Evolutionary conservation across 2,888 invertebrate species (phyloP).

Genomic region (Eupithecia abbreviata): DNA sequence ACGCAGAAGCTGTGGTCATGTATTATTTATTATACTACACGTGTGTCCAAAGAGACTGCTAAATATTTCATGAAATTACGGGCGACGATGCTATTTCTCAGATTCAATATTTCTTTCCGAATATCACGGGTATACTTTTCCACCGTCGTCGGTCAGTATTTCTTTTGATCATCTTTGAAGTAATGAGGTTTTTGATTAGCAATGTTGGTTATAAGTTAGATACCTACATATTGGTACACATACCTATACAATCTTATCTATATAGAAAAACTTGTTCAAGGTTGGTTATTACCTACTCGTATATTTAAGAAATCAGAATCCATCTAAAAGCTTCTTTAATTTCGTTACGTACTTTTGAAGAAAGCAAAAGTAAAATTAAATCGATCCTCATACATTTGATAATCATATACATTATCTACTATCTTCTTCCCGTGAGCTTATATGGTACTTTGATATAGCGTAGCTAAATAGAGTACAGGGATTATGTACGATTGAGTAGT

Average conservation of each 20-base stretch:
- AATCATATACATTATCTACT: no score
- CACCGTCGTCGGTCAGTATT: conserved; percentile 3
- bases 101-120: conserved; percentile 24
- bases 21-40: conserved; percentile 46
- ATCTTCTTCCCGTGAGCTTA: background rate
- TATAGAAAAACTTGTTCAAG: no score
- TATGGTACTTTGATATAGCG: background rate
- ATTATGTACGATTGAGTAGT: background rate
- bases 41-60: conserved; percentile 43
- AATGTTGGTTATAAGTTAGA: background rate
- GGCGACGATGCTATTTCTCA: conserved; percentile 15
- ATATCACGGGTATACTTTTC: conserved; percentile 10
- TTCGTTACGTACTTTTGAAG: background rate
- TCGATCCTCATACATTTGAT: no score
- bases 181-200: conserved; percentile 14
- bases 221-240: no score
- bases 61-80: conserved; percentile 54
- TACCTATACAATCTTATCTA: no score
- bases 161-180: conserved; percentile 14
- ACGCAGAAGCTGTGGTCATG: conserved; percentile 41
- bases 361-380: no score
- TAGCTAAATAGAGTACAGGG: background rate
- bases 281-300: background rate
- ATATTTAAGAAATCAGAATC: background rate
- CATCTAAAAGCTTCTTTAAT: background rate